phyloP scores from a whole-genome alignment of 2,113 vertebrate genomes.

The Colinus virginianus region DNA sequence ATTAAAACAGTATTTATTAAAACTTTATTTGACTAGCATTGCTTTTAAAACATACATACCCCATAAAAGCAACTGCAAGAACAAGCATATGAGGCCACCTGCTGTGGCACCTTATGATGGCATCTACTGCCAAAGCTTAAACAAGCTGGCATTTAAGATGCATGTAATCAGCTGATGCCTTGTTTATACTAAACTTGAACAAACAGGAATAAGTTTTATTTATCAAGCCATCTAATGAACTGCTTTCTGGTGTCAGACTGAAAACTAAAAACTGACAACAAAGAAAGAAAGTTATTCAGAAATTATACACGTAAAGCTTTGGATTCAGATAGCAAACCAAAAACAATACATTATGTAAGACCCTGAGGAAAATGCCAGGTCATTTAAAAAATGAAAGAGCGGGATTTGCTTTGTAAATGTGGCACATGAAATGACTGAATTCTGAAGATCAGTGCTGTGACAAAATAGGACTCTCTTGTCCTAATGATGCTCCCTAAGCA shows the following conservation, averaged over 20 bases:
- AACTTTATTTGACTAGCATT: neutral
- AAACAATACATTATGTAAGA: neutral
- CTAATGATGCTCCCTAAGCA: neutral
- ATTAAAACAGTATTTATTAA: neutral
- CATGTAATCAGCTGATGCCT: neutral
- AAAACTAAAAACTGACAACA: neutral
- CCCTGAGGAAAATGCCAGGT: neutral
- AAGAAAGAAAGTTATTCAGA: neutral
- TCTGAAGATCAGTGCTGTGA: neutral
- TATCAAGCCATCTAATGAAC: neutral
- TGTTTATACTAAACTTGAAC: conserved; percentile 15
- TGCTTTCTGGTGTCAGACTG: conserved; percentile 3
- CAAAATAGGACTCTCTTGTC: neutral
- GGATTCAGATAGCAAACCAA: neutral
- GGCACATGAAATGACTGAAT: neutral
- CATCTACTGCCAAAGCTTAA: neutral
- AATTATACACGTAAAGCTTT: neutral
- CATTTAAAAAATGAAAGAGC: neutral
- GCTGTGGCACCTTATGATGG: neutral
- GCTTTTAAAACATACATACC: neutral
- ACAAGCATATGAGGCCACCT: rapidly evolving
- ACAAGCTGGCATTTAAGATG: neutral
- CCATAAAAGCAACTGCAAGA: neutral
- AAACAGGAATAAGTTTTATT: neutral
- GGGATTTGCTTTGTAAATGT: neutral